Percentiles rank a stretch among this genome's conserved stretches.
Conservation (phyloP, 2,113 vertebrate genomes). For the Dipodomys merriami region DNA sequence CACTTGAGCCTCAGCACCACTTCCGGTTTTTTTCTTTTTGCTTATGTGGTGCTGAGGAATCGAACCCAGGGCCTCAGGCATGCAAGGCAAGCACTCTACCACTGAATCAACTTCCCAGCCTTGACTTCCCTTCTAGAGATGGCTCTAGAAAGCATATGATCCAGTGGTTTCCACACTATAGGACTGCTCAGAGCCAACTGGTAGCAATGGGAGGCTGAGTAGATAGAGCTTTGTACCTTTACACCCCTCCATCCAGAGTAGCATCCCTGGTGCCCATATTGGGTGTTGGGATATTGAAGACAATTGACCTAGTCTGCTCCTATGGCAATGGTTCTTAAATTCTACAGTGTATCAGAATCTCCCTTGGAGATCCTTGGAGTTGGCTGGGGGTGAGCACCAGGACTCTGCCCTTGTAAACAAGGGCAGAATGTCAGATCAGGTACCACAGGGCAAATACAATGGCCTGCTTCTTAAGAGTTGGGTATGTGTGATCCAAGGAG, state of each 20-base stretch:
- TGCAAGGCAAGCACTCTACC: too few relatives aligned
- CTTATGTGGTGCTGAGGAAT: too few relatives aligned
- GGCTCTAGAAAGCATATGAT: neutral
- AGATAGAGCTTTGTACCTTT: neutral
- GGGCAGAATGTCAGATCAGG: neutral
- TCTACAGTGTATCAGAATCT: neutral
- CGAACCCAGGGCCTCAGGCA: too few relatives aligned
- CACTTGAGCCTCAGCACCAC: too few relatives aligned
- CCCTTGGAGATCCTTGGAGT: neutral
- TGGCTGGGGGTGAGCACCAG: neutral
- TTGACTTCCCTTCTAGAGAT: neutral
- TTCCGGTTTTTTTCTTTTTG: too few relatives aligned
- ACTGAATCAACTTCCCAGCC: too few relatives aligned
- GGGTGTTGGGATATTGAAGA: neutral
- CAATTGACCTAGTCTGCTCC: neutral
- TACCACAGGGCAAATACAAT: too few relatives aligned
- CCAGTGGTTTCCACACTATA: neutral
- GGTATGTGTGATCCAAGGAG: neutral
- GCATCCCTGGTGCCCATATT: neutral
- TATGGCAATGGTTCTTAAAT: neutral
- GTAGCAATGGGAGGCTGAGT: neutral
- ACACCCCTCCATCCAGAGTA: neutral
- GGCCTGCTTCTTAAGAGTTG: too few relatives aligned
- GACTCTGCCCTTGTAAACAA: neutral
- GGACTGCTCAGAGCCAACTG: neutral